Evolutionary conservation across 2,113 vertebrate species (phyloP), one percentile per base, ranked within the genome.

Genomic region (Aphelocoma coerulescens): DNA sequence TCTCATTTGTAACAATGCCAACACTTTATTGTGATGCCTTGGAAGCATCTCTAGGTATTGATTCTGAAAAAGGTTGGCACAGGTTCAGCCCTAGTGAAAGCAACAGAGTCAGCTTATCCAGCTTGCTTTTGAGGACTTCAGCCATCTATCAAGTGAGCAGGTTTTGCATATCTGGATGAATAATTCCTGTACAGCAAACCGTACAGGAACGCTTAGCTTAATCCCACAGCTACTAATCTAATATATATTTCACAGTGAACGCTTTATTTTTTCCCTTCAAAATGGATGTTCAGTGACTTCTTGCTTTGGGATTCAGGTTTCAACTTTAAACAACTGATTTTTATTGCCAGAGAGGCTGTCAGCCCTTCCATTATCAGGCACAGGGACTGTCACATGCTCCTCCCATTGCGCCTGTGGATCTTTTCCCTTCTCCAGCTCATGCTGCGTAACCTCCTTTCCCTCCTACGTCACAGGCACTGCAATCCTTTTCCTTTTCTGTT

Each of bases 401-500:
- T 95, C 84, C 88, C 79, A 21, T 77, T 71, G 81, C 19, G 27
- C 77, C 77, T n/a, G 51, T 66, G 65, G 81, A 95, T 91, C 48
- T 91, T 71, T 92, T 28, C 68, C 67, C 66, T 75, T 54, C 63
- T 68, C 55, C 23, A 32, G 88, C 61, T 94, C 93, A 68, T 3
- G 54, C 93, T 93, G 90, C 1, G n/a, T 95, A 96, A 90, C 95
- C 97, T 96, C 68, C 59, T 96, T 96, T 93, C 87, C 83, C 69
- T 84, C 81, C 68, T 27, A 79, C 69, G 69, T 96, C 90, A 91
- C 85, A 46, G 49, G 71, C 57, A 2, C 69, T 80, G 55, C 69
- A 94, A 96, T 97, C 96, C 95, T 89, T 93, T 95, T 82, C 71
- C 65, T 96, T 88, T 90, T 85, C 77, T 94, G 84, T 75, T 94